A percentile compares a stretch with the other conserved stretches of the same genome.
Conservation (phyloP, 2,888 invertebrate species). For the Oxytorus armatus region DNA sequence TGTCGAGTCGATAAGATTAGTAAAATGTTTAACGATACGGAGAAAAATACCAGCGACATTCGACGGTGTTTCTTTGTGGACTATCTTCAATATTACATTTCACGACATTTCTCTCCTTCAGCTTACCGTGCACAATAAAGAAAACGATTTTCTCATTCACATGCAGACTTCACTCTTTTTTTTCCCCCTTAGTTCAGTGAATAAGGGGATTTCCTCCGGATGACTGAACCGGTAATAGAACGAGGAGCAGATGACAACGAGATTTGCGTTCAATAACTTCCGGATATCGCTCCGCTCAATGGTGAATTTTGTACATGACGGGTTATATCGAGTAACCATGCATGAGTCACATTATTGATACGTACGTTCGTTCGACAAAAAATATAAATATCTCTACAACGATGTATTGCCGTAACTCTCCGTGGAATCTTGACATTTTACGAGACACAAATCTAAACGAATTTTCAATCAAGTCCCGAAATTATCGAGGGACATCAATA, state of each 20-base stretch:
- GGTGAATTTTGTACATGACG: constrained; percentile 44
- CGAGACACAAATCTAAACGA: too few relatives aligned
- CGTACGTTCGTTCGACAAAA: constrained; percentile 45
- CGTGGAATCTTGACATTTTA: too few relatives aligned
- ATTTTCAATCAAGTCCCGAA: too few relatives aligned
- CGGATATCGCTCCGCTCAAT: constrained; percentile 57
- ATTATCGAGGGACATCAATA: too few relatives aligned
- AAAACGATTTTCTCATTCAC: constrained; percentile 24
- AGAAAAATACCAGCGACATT: not conserved
- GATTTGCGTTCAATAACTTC: constrained; percentile 60
- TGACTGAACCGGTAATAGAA: constrained; percentile 48
- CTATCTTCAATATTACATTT: not conserved
- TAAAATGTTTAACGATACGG: not conserved
- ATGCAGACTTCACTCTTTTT: constrained; percentile 9
- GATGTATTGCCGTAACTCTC: constrained; percentile 41
- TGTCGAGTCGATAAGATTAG: not conserved
- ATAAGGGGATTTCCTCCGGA: constrained; percentile 38
- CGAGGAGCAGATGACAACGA: constrained; percentile 17
- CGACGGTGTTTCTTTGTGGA: not conserved
- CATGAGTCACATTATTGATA: too few relatives aligned
- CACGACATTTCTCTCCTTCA: not conserved
- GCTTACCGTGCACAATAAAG: not conserved
- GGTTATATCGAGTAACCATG: constrained; percentile 43
- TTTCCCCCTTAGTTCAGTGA: constrained; percentile 4
- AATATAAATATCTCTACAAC: constrained; percentile 22